Percentiles rank a stretch among this genome's conserved stretches.
Conservation (phyloP, 2,113 vertebrate species). For the Plecotus auritus region DNA sequence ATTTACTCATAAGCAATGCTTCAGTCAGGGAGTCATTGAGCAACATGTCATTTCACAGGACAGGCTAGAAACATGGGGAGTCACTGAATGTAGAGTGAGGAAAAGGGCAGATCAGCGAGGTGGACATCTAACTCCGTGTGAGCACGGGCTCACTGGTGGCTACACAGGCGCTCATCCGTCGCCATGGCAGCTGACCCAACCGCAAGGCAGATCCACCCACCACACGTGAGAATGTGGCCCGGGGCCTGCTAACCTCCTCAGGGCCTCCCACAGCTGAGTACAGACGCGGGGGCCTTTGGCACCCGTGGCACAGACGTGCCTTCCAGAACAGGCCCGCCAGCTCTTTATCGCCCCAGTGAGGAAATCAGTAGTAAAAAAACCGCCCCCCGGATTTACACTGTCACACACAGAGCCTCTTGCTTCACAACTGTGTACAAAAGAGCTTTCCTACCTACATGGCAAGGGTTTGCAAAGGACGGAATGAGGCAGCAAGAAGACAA, state of each 20-base stretch:
- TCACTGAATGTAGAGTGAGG: background rate
- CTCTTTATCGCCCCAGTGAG: background rate
- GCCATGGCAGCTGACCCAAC: background rate
- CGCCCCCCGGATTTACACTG: slow-evolving; percentile 6
- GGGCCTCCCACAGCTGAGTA: background rate
- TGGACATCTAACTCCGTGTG: background rate
- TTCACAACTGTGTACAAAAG: background rate
- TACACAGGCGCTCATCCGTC: background rate
- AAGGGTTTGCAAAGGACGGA: slow-evolving; percentile 3
- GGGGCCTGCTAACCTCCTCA: background rate
- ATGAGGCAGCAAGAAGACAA: slow-evolving; percentile 9
- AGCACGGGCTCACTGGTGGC: background rate
- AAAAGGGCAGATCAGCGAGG: background rate
- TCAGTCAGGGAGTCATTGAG: background rate
- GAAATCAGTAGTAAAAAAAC: background rate
- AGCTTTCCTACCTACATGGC: background rate
- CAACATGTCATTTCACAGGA: background rate
- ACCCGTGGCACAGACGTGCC: background rate
- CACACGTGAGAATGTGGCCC: background rate
- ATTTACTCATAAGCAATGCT: background rate
- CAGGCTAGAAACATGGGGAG: background rate
- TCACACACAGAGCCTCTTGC: slow-evolving; percentile 44
- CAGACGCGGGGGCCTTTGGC: background rate
- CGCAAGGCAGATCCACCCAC: background rate
- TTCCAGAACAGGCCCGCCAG: background rate